A percentile compares a stretch with the other conserved stretches of the same genome.
phyloP scores from a whole-genome alignment of 37 sponge, comb jelly and placozoan species.

The Mnemiopsis leidyi region DNA sequence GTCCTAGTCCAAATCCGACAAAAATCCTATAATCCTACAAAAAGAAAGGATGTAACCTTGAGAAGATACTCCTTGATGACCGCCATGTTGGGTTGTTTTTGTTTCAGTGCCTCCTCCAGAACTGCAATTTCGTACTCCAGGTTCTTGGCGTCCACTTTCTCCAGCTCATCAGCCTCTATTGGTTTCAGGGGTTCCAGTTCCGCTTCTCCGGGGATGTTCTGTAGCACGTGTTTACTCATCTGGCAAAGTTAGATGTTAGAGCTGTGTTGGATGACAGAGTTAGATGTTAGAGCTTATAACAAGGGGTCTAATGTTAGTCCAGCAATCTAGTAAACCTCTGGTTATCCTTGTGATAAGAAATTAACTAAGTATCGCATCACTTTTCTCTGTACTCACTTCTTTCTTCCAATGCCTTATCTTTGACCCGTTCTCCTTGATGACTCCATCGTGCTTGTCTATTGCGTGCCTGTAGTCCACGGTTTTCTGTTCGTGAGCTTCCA shows the following conservation, averaged over 20 bases:
- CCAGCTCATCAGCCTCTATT: slow-evolving; percentile 73
- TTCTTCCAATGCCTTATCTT: slow-evolving; percentile 84
- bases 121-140: slow-evolving; percentile 83
- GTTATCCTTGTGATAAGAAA: no score
- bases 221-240: slow-evolving; percentile 75
- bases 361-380: no score
- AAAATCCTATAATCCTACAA: no score
- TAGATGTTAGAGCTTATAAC: no score
- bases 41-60: no score
- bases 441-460: slow-evolving; percentile 66
- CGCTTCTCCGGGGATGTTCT: slow-evolving; percentile 66
- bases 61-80: slow-evolving; percentile 90
- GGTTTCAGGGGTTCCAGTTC: slow-evolving; percentile 41
- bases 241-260: no score
- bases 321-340: no score
- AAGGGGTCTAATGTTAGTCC: no score
- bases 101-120: slow-evolving; percentile 78
- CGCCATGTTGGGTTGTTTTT: slow-evolving; percentile 96
- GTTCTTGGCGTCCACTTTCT: slow-evolving; percentile 71
- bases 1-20: no score
- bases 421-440: slow-evolving; percentile 77
- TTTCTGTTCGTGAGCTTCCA: slow-evolving; percentile 63
- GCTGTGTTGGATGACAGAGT: no score
- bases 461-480: slow-evolving; percentile 65
- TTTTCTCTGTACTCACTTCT: slow-evolving; percentile 79